These are phyloP conservation scores for Julus scandinavius DNA, from an alignment of 2,888 invertebrate genomes.

Conservation along the genomic window DNA sequence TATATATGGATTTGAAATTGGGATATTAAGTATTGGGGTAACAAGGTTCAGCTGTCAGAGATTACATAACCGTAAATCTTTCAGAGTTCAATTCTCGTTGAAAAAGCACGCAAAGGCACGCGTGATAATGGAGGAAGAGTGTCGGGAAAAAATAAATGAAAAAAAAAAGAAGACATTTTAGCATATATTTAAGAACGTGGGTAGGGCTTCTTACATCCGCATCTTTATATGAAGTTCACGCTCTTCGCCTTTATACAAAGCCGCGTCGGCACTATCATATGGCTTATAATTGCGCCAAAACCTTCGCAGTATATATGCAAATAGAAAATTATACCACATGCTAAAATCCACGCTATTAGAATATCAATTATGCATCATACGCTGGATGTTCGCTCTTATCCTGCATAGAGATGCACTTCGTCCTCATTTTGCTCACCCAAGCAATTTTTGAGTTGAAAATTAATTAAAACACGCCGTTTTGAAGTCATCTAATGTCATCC, in stretches of 20 bases:
- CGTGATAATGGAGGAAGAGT: neutral
- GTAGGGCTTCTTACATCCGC: neutral
- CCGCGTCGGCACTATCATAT: neutral
- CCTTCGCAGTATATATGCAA: constrained; percentile 20
- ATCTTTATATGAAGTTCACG: neutral
- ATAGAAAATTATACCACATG: constrained; percentile 27
- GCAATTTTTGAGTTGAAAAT: constrained; percentile 27
- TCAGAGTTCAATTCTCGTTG: neutral
- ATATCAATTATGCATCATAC: constrained; percentile 2
- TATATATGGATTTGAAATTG: neutral
- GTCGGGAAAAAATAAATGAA: too few relatives aligned
- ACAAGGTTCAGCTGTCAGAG: too few relatives aligned
- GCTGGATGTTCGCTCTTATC: neutral
- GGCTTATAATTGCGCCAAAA: constrained; percentile 9
- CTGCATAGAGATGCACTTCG: neutral
- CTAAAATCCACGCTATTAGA: constrained; percentile 27
- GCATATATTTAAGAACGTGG: neutral
- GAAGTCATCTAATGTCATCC: constrained; percentile 10
- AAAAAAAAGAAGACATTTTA: too few relatives aligned
- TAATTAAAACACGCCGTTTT: constrained; percentile 33
- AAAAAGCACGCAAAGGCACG: neutral
- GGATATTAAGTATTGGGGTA: neutral
- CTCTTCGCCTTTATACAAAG: neutral
- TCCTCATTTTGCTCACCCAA: constrained; percentile 2
- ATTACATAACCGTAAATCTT: neutral